Percentiles rank a stretch among this genome's conserved stretches.
phyloP scores from a whole-genome alignment of 2,797 vertebrate species.

The Cuniculus paca region DNA sequence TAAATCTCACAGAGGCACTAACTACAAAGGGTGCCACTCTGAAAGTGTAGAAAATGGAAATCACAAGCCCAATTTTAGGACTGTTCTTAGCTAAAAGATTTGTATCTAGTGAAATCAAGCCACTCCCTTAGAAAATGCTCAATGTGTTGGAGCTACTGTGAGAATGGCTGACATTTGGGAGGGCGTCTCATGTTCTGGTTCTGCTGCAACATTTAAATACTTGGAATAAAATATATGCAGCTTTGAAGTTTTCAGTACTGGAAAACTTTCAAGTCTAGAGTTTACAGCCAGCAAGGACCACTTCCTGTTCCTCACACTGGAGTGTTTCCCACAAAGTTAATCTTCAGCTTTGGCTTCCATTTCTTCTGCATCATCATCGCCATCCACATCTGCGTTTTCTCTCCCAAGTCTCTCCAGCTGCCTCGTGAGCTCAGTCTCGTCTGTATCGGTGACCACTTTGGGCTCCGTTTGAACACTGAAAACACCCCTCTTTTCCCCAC shows the following conservation, averaged over 20 bases:
- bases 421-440: constrained; percentile 97
- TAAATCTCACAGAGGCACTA: constrained; percentile 81
- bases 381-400: constrained; percentile 98
- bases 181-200: constrained; percentile 84
- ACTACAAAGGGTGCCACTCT: constrained; percentile 72
- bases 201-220: constrained; percentile 86
- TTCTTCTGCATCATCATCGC: constrained; percentile 98
- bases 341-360: constrained; percentile 99
- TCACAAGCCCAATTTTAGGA: constrained; percentile 71
- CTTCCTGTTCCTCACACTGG: constrained; percentile 69
- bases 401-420: constrained; percentile 97
- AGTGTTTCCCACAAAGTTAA: constrained; percentile 87
- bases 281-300: constrained; percentile 78
- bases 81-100: constrained; percentile 66
- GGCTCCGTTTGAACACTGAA: constrained; percentile 99
- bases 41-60: constrained; percentile 80
- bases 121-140: constrained; percentile 76
- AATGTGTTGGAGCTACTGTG: constrained; percentile 67
- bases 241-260: constrained; percentile 87
- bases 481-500: constrained; percentile 98
- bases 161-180: constrained; percentile 79
- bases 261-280: constrained; percentile 87
- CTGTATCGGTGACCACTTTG: constrained; percentile 99
- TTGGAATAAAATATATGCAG: constrained; percentile 86
- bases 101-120: constrained; percentile 78